Conservation (phyloP, 2,888 invertebrate species). For the Melanostoma scalare region DNA sequence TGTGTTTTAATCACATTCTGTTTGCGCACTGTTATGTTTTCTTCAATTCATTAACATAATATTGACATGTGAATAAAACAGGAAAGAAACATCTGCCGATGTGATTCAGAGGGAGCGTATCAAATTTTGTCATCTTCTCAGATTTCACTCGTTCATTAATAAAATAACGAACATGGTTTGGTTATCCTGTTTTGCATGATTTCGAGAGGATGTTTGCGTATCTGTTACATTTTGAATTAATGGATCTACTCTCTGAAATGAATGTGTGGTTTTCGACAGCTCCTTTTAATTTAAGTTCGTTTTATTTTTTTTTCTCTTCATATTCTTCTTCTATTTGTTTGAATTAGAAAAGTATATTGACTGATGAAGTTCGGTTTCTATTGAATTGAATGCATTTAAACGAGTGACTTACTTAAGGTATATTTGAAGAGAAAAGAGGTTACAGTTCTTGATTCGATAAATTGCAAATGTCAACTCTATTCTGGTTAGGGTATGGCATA, state of each 20-base stretch:
- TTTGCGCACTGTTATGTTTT: conserved; percentile 21
- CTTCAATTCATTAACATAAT: conserved; percentile 24
- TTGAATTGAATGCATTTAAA: conserved; percentile 51
- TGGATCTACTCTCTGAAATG: conserved; percentile 6
- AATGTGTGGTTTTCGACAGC: conserved; percentile 7
- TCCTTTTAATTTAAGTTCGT: background rate
- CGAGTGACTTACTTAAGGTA: conserved; percentile 17
- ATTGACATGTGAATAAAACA: conserved; percentile 41
- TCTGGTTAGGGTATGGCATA: background rate
- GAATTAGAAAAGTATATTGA: background rate
- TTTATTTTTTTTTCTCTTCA: background rate
- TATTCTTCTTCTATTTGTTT: too few relatives aligned
- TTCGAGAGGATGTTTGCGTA: conserved; percentile 42
- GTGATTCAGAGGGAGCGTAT: conserved; percentile 9
- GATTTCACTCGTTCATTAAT: conserved; percentile 58
- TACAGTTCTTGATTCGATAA: background rate
- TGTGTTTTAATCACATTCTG: conserved; percentile 5
- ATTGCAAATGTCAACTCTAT: background rate
- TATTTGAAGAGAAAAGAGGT: background rate
- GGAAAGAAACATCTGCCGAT: conserved; percentile 25
- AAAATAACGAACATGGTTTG: conserved; percentile 38
- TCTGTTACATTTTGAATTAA: conserved; percentile 57
- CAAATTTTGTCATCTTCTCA: conserved; percentile 48
- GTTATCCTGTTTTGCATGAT: conserved; percentile 51
- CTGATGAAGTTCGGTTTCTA: conserved; percentile 21